Evolutionary conservation across 2,797 vertebrate species (phyloP).

Genomic region (Trematomus bernacchii): DNA sequence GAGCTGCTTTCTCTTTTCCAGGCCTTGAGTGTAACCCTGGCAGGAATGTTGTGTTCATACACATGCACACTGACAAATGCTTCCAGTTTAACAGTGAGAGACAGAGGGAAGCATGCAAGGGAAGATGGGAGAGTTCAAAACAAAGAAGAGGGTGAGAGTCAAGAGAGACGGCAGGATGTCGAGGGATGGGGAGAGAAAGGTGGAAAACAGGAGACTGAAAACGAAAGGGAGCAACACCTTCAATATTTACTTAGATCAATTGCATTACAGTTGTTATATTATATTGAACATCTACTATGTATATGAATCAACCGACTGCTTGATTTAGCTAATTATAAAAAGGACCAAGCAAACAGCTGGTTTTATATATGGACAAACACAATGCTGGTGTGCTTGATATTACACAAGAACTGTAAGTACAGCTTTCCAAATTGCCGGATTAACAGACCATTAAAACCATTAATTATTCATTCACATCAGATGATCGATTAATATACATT

Average conservation of each 20-base stretch:
- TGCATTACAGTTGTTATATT: neutral
- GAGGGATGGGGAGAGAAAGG: slow-evolving; percentile 29
- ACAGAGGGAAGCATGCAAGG: slow-evolving; percentile 23
- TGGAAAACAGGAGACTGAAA: slow-evolving; percentile 2
- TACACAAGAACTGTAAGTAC: neutral
- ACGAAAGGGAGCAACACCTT: neutral
- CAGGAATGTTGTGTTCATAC: slow-evolving; percentile 49
- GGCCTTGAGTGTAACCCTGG: slow-evolving; percentile 67
- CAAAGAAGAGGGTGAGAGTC: slow-evolving; percentile 36
- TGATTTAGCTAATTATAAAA: neutral
- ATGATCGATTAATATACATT: rapidly evolving
- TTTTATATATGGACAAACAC: neutral
- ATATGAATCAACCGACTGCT: neutral
- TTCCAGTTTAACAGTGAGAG: slow-evolving; percentile 40
- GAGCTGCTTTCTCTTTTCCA: slow-evolving; percentile 61
- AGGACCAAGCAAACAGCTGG: neutral
- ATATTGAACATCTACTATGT: neutral
- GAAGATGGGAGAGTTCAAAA: slow-evolving; percentile 51
- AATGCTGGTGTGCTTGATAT: neutral
- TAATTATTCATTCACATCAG: neutral
- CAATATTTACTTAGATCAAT: neutral
- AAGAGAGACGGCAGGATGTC: slow-evolving; percentile 14
- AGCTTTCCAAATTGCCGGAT: neutral
- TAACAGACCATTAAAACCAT: neutral
- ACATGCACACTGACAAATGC: slow-evolving; percentile 26